A percentile compares a stretch with the other conserved stretches of the same genome.
Evolutionary conservation across 2,797 vertebrate genomes (phyloP).

Genomic region (Pseudochaenichthys georgianus): DNA sequence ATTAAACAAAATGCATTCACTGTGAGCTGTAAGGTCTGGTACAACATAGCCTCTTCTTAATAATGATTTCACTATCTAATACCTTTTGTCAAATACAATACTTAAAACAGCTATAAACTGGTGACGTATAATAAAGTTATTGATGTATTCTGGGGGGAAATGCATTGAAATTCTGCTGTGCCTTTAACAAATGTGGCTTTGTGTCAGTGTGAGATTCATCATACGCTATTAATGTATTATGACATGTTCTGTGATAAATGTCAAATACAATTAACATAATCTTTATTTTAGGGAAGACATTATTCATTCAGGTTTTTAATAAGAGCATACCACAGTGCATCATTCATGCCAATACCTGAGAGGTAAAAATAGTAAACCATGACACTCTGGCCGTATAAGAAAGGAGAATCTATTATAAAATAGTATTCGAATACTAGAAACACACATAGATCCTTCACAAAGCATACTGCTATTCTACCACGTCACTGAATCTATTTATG

Average conservation of each 20-base stretch:
- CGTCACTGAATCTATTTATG: not conserved
- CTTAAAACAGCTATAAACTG: slow-evolving; percentile 1
- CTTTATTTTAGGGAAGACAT: not conserved
- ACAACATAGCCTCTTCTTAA: not conserved
- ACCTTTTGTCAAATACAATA: not conserved
- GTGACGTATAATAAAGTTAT: not conserved
- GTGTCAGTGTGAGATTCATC: slow-evolving; percentile 10
- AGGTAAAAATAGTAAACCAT: not conserved
- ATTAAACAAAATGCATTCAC: not conserved
- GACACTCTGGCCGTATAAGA: not conserved
- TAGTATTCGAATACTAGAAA: slow-evolving; percentile 8
- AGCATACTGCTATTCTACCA: not conserved
- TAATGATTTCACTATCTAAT: not conserved
- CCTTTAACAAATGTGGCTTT: slow-evolving; percentile 3
- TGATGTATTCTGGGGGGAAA: slow-evolving; percentile 4
- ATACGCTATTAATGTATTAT: slow-evolving; percentile 7
- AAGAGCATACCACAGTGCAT: not conserved
- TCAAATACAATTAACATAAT: slow-evolving; percentile 16
- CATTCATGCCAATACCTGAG: not conserved
- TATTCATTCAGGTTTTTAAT: not conserved
- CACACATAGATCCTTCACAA: not conserved
- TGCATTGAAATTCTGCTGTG: not conserved
- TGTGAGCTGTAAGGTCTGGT: not conserved
- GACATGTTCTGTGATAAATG: slow-evolving; percentile 27
- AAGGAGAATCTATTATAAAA: not conserved